These are phyloP conservation scores for Oscheius sp. DNA, from an alignment of 2,888 invertebrate genomes.

Conservation along the genomic window DNA sequence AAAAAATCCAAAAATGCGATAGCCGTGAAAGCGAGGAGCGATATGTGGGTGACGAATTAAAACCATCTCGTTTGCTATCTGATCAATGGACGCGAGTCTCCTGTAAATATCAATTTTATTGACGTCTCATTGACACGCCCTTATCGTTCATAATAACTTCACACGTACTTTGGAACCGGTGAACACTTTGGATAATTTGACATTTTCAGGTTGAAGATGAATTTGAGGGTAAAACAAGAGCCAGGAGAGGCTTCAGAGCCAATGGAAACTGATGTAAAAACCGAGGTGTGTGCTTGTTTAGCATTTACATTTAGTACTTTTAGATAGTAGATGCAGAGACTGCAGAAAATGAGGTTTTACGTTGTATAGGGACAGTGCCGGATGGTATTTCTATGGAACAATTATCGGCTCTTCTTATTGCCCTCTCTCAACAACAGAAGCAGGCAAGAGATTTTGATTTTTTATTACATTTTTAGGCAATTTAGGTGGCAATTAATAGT, in stretches of 20 bases:
- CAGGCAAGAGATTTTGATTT: slow-evolving; percentile 32
- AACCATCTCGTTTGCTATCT: neutral
- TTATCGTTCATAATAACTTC: slow-evolving; percentile 1
- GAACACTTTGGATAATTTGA: neutral
- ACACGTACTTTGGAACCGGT: neutral
- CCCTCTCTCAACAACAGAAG: slow-evolving; percentile 35
- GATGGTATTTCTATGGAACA: slow-evolving; percentile 56
- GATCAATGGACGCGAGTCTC: too few relatives aligned
- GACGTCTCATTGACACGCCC: neutral
- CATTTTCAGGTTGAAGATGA: neutral
- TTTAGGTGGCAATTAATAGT: slow-evolving; percentile 47
- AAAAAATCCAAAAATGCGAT: neutral
- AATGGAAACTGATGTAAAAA: neutral
- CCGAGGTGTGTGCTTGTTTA: slow-evolving; percentile 4
- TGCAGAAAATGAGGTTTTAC: slow-evolving; percentile 41
- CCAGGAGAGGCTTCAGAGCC: neutral
- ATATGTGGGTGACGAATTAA: neutral
- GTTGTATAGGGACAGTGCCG: slow-evolving; percentile 42
- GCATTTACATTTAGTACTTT: neutral
- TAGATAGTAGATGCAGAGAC: slow-evolving; percentile 11
- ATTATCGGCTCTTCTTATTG: slow-evolving; percentile 44
- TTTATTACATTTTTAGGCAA: neutral
- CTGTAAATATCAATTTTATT: neutral
- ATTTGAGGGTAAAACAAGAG: neutral
- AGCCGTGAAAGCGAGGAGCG: slow-evolving; percentile 6